Evolutionary conservation across 2,797 vertebrate genomes (phyloP), one percentile per base, ranked within the genome.

Genomic region (Scyliorhinus canicula): DNA sequence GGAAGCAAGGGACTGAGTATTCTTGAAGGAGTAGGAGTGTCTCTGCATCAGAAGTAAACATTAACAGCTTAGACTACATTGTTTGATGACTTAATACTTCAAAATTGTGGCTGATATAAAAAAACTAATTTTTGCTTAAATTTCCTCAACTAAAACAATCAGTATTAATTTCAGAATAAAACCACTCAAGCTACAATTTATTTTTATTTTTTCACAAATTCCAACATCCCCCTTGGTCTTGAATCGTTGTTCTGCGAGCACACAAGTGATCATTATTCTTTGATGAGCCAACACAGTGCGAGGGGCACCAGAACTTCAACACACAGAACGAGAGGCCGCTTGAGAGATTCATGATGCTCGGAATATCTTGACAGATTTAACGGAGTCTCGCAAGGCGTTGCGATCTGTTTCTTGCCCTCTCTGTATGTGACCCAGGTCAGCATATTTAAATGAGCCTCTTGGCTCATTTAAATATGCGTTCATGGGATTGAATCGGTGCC

Each of bases 1-100:
- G 96, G 74, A 96, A 96, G 96, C 96, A 97, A 0, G 95, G 93
- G 96, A 97, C 97, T 97, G 96, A 97, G 96, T 98, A 97, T 98
- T 97, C 96, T 96, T 95, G 94, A 91, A 95, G 94, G 96, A 97
- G 55, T 95, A 82, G 95, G 95, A 96, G n/a, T 96, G 95, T 82
- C 71, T 77, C 77, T 1, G 6, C n/a, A 79, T 82, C 40, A 82
- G 77, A 82, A 82, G 40, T 82, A 82, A 82, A 82, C 40, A 44
- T 47, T 82, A 44, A 14, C 40, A 5, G 77, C 5, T 44, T 82
- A 24, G 77, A 82, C 19, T 82, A 47, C 16, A 47, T 16, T 47
- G n/a, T 0, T 74, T 77, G 40, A 40, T 40, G 19, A 77, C 12
- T 40, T 35, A 16, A 3, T 40, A 44, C 19, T 44, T 79, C 40